These are phyloP conservation scores for Vulpes lagopus DNA, from an alignment of 2,113 vertebrate genomes.

Conservation along the genomic window DNA sequence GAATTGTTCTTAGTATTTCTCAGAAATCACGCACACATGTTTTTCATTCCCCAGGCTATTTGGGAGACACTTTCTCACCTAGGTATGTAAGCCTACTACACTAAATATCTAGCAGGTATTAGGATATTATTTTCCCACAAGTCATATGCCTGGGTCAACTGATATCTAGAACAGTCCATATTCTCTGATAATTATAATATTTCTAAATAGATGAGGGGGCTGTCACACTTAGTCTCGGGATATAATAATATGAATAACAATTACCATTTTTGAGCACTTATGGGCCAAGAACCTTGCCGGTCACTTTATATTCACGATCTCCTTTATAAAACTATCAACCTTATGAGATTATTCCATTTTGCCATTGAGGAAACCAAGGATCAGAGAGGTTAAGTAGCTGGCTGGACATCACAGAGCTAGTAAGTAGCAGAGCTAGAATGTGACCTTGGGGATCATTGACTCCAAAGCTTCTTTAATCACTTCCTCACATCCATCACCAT, in stretches of 20 bases:
- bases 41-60: neutral
- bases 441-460: neutral
- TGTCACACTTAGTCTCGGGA: conserved; percentile 32
- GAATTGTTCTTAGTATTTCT: neutral
- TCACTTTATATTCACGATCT: neutral
- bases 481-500: neutral
- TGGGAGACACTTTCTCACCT: neutral
- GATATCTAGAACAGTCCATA: conserved; percentile 7
- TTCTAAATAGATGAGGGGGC: neutral
- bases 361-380: neutral
- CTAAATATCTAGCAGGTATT: neutral
- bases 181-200: conserved; percentile 42
- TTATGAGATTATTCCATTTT: neutral
- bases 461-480: neutral
- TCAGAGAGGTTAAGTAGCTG: neutral
- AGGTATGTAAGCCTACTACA: neutral
- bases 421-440: neutral
- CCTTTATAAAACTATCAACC: neutral
- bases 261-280: neutral
- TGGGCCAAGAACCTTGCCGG: neutral
- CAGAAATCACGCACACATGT: neutral
- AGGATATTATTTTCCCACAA: conserved; percentile 51
- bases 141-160: neutral
- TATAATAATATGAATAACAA: conserved; percentile 24
- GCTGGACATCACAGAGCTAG: neutral